Evolutionary conservation across 2,113 vertebrate genomes (phyloP).

Genomic region (Halichoeres trimaculatus): DNA sequence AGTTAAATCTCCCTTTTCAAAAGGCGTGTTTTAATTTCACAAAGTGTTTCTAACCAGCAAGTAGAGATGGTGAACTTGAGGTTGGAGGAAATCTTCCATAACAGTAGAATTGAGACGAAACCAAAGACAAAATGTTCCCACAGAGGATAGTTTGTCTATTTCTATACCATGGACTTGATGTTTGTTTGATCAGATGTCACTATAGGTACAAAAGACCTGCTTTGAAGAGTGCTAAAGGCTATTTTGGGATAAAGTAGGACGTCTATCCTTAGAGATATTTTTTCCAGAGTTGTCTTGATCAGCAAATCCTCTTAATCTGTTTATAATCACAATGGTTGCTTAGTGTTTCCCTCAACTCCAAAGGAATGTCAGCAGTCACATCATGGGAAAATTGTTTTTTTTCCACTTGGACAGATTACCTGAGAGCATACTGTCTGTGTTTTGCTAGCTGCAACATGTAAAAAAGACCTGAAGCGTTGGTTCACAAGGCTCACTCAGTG

Average conservation of each 20-base stretch:
- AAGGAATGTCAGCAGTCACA: slow-evolving; percentile 32
- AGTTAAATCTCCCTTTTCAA: not conserved
- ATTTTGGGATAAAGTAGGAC: slow-evolving; percentile 16
- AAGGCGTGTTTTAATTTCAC: not conserved
- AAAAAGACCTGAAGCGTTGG: slow-evolving; percentile 59
- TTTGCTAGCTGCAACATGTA: slow-evolving; percentile 71
- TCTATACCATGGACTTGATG: slow-evolving; percentile 17
- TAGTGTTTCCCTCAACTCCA: slow-evolving; percentile 16
- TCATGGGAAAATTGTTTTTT: slow-evolving; percentile 73
- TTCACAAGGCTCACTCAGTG: slow-evolving; percentile 60
- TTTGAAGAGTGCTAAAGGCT: slow-evolving; percentile 8
- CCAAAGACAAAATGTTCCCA: not conserved
- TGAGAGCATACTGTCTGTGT: slow-evolving; percentile 41
- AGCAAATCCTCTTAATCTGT: slow-evolving; percentile 25
- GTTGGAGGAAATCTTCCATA: not conserved
- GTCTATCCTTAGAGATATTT: not conserved
- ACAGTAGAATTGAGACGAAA: not conserved
- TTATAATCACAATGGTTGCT: slow-evolving; percentile 20
- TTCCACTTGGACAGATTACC: slow-evolving; percentile 60
- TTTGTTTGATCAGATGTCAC: slow-evolving; percentile 30
- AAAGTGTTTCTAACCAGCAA: too few species aligned
- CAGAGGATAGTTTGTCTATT: slow-evolving; percentile 10
- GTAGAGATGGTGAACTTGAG: too few species aligned
- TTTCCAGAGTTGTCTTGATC: slow-evolving; percentile 23
- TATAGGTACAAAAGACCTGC: slow-evolving; percentile 2